Conservation (phyloP, 1,140 invertebrate genomes). For the Danaus melanippus region DNA sequence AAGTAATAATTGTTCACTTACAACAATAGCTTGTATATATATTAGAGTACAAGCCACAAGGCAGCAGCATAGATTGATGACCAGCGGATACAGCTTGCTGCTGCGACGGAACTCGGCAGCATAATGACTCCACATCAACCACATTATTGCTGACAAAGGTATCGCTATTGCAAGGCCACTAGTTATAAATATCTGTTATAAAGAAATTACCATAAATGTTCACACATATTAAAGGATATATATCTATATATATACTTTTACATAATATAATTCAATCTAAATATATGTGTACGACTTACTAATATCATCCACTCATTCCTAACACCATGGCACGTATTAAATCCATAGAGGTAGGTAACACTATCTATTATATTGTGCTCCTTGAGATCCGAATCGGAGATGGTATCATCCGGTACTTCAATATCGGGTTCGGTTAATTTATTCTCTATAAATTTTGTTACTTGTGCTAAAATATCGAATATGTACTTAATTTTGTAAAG, state of each 20-base stretch:
- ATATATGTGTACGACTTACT: constrained; percentile 36
- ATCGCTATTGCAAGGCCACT: constrained; percentile 45
- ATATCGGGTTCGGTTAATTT: constrained; percentile 47
- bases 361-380: constrained; percentile 69
- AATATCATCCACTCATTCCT: constrained; percentile 57
- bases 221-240: too few species aligned
- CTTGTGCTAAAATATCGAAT: constrained; percentile 11
- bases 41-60: constrained; percentile 56
- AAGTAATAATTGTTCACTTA: constrained; percentile 22
- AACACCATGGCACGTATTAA: constrained; percentile 51
- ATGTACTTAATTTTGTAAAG: too few species aligned
- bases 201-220: constrained; percentile 1
- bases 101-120: constrained; percentile 48
- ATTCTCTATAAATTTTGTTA: constrained; percentile 36
- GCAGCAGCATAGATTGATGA: constrained; percentile 62
- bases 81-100: constrained; percentile 67
- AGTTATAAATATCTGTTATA: constrained; percentile 50
- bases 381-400: constrained; percentile 62
- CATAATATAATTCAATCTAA: background rate
- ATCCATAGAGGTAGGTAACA: constrained; percentile 64
- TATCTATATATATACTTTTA: too few species aligned
- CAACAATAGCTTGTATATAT: constrained; percentile 63
- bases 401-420: constrained; percentile 60
- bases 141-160: constrained; percentile 37
- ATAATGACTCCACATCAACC: constrained; percentile 51